Conservation (phyloP, 2,888 invertebrate species). For the Drepana falcataria region DNA sequence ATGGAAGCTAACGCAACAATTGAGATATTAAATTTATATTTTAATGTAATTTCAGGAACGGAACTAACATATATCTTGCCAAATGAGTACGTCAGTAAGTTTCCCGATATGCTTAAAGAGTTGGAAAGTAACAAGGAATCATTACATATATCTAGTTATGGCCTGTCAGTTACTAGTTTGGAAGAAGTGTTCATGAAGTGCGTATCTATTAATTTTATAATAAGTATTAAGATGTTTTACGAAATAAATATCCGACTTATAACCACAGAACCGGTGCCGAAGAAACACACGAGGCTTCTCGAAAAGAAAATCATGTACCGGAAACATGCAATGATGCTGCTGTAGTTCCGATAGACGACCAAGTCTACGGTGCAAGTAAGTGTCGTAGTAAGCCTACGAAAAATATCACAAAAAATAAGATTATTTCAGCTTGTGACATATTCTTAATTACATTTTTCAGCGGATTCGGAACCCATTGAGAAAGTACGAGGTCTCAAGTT, state of each 20-base stretch:
- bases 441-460: conserved; percentile 29
- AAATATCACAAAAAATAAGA: too few species aligned
- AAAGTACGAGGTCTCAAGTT: conserved; percentile 62
- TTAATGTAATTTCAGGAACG: conserved; percentile 64
- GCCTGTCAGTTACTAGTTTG: conserved; percentile 92
- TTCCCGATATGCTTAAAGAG: conserved; percentile 83
- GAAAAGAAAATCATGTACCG: conserved; percentile 28
- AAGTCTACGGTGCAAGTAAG: conserved; percentile 24
- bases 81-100: conserved; percentile 79
- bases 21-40: too few species aligned
- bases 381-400: background rate
- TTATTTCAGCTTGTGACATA: too few species aligned
- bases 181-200: conserved; percentile 94
- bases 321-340: conserved; percentile 33
- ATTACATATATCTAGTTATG: conserved; percentile 86
- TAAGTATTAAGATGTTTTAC: too few species aligned
- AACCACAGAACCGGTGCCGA: conserved; percentile 59
- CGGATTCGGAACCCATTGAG: conserved; percentile 47
- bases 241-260: background rate
- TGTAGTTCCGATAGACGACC: conserved; percentile 37
- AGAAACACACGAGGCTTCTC: conserved; percentile 33
- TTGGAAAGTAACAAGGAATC: conserved; percentile 80
- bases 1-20: too few species aligned
- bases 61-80: conserved; percentile 87
- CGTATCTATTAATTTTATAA: conserved; percentile 19